These are phyloP conservation scores for Stercorarius parasiticus DNA, from an alignment of 2,113 vertebrate genomes.

Conservation along the genomic window DNA sequence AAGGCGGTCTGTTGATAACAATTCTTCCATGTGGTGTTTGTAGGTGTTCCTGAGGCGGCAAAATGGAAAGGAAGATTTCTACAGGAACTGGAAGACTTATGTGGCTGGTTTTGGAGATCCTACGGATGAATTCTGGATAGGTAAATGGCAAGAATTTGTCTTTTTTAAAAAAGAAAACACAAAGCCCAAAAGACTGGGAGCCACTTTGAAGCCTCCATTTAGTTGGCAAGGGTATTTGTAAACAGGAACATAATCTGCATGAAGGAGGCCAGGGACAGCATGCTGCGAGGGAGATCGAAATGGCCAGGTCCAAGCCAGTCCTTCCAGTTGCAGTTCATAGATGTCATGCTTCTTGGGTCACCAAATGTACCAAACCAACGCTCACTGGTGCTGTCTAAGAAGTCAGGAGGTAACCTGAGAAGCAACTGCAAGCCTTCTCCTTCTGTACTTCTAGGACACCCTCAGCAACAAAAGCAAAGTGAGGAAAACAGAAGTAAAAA, in stretches of 20 bases:
- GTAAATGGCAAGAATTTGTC: constrained; percentile 59
- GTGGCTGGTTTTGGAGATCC: constrained; percentile 90
- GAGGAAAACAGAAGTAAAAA: not conserved
- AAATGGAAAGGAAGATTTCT: constrained; percentile 91
- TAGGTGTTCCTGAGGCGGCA: constrained; percentile 94
- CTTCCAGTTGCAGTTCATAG: not conserved
- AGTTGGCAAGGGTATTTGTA: not conserved
- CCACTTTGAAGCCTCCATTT: not conserved
- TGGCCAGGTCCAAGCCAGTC: not conserved
- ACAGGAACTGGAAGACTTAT: constrained; percentile 94
- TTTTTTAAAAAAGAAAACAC: not conserved
- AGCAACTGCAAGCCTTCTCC: not conserved
- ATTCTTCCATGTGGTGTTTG: not conserved
- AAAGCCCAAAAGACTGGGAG: not conserved
- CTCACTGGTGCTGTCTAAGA: not conserved
- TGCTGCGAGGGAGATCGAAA: not conserved
- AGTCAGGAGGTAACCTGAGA: not conserved
- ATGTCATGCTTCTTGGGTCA: not conserved
- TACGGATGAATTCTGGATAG: constrained; percentile 95
- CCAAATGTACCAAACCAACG: fast-evolving
- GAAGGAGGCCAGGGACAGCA: not conserved
- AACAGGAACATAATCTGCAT: not conserved
- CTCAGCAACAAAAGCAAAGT: not conserved
- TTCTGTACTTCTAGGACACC: not conserved
- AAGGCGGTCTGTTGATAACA: not conserved